Conservation (phyloP, 2,113 vertebrate genomes). For the Monopterus albus region DNA sequence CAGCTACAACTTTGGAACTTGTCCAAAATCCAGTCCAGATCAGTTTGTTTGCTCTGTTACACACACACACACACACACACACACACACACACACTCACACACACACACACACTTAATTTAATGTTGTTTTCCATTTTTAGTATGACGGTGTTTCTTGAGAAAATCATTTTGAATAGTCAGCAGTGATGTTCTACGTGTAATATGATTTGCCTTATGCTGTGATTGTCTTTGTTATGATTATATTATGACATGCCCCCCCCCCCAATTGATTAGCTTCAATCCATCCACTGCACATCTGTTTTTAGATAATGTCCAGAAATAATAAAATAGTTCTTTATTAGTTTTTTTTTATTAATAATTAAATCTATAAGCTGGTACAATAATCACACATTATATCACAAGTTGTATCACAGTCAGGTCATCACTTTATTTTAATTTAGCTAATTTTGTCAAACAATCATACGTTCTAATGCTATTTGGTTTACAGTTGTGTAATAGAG, state of each 20-base stretch:
- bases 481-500: neutral
- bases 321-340: neutral
- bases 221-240: neutral
- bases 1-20: too few species aligned
- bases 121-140: slow-evolving; percentile 47
- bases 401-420: neutral
- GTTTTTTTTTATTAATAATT: neutral
- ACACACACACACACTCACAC: too few species aligned
- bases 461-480: too few species aligned
- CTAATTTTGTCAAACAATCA: too few species aligned
- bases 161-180: slow-evolving; percentile 63
- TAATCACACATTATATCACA: neutral
- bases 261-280: too few species aligned
- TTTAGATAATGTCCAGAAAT: neutral
- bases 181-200: slow-evolving; percentile 12
- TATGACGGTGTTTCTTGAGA: slow-evolving; percentile 43
- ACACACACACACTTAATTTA: slow-evolving; percentile 72
- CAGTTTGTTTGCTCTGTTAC: neutral
- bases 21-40: neutral
- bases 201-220: slow-evolving; percentile 12
- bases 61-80: too few species aligned
- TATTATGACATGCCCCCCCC: too few species aligned
- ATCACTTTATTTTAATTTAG: too few species aligned
- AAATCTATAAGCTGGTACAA: neutral
- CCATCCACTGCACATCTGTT: slow-evolving; percentile 1